These are phyloP conservation scores for Donacobius atricapilla DNA, from an alignment of 2,113 vertebrate species.

Conservation along the genomic window DNA sequence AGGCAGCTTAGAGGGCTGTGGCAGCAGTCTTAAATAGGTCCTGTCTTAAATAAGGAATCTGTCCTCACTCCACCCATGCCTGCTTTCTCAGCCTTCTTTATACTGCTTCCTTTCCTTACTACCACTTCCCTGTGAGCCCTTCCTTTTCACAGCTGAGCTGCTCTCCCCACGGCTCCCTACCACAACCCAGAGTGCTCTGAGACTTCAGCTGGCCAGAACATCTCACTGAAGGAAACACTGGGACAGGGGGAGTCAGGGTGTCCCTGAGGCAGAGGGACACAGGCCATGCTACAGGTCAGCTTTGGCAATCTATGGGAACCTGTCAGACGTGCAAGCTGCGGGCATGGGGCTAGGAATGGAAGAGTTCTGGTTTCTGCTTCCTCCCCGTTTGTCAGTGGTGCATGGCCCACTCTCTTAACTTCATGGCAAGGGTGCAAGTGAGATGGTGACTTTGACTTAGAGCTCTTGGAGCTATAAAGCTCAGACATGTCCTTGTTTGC, in stretches of 20 bases:
- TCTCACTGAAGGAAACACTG: accelerated
- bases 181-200: background rate
- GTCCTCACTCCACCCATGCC: background rate
- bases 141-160: background rate
- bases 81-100: background rate
- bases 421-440: background rate
- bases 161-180: background rate
- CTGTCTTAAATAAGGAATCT: background rate
- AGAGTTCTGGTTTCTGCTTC: background rate
- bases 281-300: background rate
- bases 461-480: background rate
- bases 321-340: background rate
- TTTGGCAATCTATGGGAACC: background rate
- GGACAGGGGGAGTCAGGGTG: background rate
- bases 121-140: background rate
- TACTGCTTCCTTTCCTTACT: background rate
- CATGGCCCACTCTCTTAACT: background rate
- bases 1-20: background rate
- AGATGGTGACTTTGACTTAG: background rate
- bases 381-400: accelerated
- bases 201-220: background rate
- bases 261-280: background rate
- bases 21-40: background rate
- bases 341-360: background rate
- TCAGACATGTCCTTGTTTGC: background rate